Evolutionary conservation across 2,888 invertebrate genomes (phyloP), one percentile per base, ranked within the genome.

Genomic region (Heliconius ethilla): DNA sequence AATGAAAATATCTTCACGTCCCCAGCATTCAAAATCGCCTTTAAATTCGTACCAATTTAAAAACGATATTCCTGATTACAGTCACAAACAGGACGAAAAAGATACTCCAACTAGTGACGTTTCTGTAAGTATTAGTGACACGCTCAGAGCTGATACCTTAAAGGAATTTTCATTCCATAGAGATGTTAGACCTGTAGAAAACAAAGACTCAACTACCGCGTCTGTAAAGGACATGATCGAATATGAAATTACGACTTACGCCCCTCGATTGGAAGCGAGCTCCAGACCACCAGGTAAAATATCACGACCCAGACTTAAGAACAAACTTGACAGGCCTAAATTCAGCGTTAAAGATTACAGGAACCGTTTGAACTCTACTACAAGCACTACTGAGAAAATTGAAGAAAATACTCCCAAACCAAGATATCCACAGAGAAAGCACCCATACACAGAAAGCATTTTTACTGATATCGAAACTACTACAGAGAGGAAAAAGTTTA

Each of bases 311-410:
- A 90, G 90, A 86, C 86, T 88, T 59, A 95, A 93, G 80, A 95
- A 92, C 83, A 96, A 95, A 87, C 95, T 94, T 81, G 96, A 96
- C 74, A 92, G 97, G 75, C 97, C 97, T 2, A 93, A 96, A 82
- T 97, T 97, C 87, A 97, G 97, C 85, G 96, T 97, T 6, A 97
- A 97, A 88, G 97, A 97, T 82, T 97, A 97, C 87, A 96, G 96
- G 85, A 96, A 95, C 83, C 92, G 96, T 80, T 87, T 96, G 74
- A 96, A 95, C 83, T 95, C 95, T 0, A 95, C 95, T 0, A 95
- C 95, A 11, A 91, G 91, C 74, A 91, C 92, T 33, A 92, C 93
- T 27, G 94, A 94, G 81, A 91, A 88, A 80, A 83, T 91, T 0
- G 80, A 81, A 18, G 91, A 90, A 81, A 86, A 89, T 37, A 83